Conservation (phyloP, 2,888 invertebrate species). For the Chloromyia formosa region DNA sequence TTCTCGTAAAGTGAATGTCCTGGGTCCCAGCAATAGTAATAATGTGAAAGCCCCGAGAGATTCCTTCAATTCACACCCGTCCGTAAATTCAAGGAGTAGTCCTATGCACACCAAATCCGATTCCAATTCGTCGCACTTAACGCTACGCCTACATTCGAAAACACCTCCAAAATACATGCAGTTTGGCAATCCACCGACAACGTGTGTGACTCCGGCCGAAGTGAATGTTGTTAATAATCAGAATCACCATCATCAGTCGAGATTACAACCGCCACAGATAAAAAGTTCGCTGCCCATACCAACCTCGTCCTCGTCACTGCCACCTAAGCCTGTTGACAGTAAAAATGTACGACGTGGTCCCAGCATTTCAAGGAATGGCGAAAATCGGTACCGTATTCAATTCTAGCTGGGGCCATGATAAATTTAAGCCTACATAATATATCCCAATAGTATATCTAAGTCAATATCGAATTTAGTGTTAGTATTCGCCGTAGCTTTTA, state of each 20-base stretch:
- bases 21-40: conserved; percentile 44
- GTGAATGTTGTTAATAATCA: background rate
- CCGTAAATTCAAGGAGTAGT: conserved; percentile 48
- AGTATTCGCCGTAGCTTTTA: conserved; percentile 7
- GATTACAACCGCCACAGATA: conserved; percentile 46
- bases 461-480: background rate
- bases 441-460: background rate
- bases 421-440: background rate
- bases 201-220: conserved; percentile 23
- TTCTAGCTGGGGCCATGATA: conserved; percentile 45
- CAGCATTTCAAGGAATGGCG: conserved; percentile 51
- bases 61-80: conserved; percentile 51
- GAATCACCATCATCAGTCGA: conserved; percentile 35
- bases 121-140: conserved; percentile 45
- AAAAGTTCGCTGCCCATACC: conserved; percentile 45
- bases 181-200: conserved; percentile 43
- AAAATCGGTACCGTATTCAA: conserved; percentile 53
- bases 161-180: conserved; percentile 52
- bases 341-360: conserved; percentile 48
- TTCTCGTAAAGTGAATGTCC: conserved; percentile 46
- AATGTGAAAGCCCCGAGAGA: conserved; percentile 50
- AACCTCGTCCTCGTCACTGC: conserved; percentile 46
- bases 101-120: conserved; percentile 49
- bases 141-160: conserved; percentile 47
- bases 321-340: conserved; percentile 50